Evolutionary conservation across 2,888 invertebrate species (phyloP).

Genomic region (Petrolisthes cinctipes): DNA sequence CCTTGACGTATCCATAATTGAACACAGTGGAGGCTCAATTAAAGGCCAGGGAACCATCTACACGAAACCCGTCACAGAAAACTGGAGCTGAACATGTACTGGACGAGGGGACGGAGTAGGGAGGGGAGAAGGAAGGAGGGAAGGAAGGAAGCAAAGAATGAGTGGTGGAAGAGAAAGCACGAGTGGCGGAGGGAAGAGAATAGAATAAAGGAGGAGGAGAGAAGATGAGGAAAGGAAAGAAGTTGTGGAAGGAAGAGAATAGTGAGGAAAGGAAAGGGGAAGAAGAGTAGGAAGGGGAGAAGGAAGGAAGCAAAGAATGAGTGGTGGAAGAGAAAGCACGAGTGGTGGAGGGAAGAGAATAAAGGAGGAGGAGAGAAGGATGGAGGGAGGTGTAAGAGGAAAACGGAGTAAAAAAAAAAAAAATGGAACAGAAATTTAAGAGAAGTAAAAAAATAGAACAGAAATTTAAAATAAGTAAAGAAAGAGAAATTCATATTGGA

Average conservation of each 20-base stretch:
- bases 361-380: not conserved
- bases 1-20: conserved; percentile 46
- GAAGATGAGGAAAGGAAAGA: not conserved
- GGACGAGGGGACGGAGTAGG: too few relatives aligned
- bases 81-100: conserved; percentile 37
- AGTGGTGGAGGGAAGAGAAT: not conserved
- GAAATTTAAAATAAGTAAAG: too few relatives aligned
- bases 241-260: not conserved
- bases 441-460: too few relatives aligned
- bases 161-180: not conserved
- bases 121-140: not conserved
- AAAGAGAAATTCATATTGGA: too few relatives aligned
- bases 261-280: not conserved
- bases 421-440: too few relatives aligned
- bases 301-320: not conserved
- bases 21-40: conserved; percentile 41
- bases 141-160: not conserved
- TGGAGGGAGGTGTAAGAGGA: not conserved
- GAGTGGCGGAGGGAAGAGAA: not conserved
- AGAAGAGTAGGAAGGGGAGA: not conserved
- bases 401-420: not conserved
- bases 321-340: not conserved
- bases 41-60: conserved; percentile 35
- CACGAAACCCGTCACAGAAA: conserved; percentile 43
- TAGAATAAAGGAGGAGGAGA: not conserved